Evolutionary conservation across 2,113 vertebrate genomes (phyloP), one percentile per base, ranked within the genome.

Genomic region (Pardalotus punctatus): DNA sequence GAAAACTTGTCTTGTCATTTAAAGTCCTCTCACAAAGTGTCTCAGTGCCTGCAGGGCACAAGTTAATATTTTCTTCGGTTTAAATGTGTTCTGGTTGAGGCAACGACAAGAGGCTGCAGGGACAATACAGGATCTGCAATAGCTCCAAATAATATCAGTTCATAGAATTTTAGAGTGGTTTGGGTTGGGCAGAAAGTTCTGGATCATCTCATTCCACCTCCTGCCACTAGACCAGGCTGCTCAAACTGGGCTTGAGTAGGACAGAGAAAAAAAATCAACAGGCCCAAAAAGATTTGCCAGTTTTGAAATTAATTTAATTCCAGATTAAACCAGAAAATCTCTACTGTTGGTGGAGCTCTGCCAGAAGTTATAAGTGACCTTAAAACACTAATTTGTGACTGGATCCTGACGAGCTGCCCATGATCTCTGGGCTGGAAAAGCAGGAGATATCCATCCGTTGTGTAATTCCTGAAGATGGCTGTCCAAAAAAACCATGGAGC

Each of bases 371-470:
- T 3, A 42, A 35, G 3, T 0, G 0, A 16, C 12, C 42, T 36
- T 73, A 28, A 72, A 73, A 50, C 22, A 50, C 10, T 29, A 15
- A 11, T 33, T 65, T 65, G 21, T 42, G 43, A 65, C 29, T 43
- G 23, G 45, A 58, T 12, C 13, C 35, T 66, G 29, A 58, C 10
- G 38, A 33, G 8, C 18, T 79, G 11, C 54, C 58, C 36, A 4
- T 1, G 5, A 12, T 24, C 23, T 71, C 27, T 64, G 57, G 25
- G 28, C 24, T 79, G 24, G 48, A 60, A 74, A 81, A 87, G 4
- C 0, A 24, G 70, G 29, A 54, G 28, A 51, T 35, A 66, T 27
- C 5, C 7, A 40, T 3, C 5, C 1, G 0, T 8, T 57, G 27
- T 28, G 19, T 19, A 45, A 64, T 67, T 94, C 22, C 36, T 60